Evolutionary conservation across 1,140 invertebrate genomes (phyloP).

Genomic region (Aphidius ervi): DNA sequence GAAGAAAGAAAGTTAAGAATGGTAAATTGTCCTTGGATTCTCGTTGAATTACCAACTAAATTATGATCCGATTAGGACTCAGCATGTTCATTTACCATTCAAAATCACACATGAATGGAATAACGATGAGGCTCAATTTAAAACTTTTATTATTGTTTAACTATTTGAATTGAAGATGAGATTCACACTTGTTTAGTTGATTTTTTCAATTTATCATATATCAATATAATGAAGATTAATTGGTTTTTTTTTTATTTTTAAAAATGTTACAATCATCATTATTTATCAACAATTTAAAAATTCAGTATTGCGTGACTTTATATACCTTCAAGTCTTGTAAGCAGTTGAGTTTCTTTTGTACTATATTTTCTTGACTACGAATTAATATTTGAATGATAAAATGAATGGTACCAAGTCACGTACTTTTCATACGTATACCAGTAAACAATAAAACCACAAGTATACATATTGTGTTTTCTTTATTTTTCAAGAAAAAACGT

Average conservation of each 20-base stretch:
- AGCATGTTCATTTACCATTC: constrained; percentile 37
- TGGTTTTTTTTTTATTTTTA: too few relatives aligned
- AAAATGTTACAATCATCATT: too few relatives aligned
- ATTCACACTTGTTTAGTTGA: too few relatives aligned
- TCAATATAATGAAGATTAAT: too few relatives aligned
- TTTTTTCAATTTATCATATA: too few relatives aligned
- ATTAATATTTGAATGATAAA: constrained; percentile 26
- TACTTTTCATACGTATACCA: background rate
- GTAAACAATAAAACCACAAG: background rate
- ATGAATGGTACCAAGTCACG: constrained; percentile 20
- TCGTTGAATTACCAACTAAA: constrained; percentile 39
- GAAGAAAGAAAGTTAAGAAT: constrained; percentile 32
- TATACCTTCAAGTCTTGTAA: background rate
- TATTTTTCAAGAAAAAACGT: too few relatives aligned
- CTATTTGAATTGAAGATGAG: too few relatives aligned
- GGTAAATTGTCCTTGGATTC: constrained; percentile 39
- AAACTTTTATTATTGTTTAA: too few relatives aligned
- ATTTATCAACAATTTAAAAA: constrained; percentile 23
- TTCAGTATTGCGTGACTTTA: constrained; percentile 28
- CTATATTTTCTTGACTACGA: constrained; percentile 5
- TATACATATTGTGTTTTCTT: background rate
- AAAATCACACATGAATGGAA: constrained; percentile 40
- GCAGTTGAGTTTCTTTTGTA: background rate
- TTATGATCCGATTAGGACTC: constrained; percentile 42
- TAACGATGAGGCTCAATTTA: constrained; percentile 18